Base-by-base conservation (phyloP, 2,888 invertebrate species). In the Acrobeloides nanus region DNA sequence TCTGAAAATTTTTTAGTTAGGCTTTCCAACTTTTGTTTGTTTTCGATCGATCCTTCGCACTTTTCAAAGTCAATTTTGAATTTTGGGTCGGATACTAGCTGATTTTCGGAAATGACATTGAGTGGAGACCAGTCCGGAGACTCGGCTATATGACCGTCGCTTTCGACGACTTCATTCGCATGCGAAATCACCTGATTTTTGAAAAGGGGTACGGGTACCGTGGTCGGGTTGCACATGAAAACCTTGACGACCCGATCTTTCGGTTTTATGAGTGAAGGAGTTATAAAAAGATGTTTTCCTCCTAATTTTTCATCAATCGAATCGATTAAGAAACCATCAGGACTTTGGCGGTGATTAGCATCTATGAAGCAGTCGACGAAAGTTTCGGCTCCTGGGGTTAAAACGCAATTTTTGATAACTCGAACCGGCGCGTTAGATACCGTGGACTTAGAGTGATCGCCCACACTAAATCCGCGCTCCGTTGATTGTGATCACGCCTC, bases 61-160 rank as follows among this genome's bases (percentile, higher is more conserved):
- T n/a, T n/a, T n/a, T n/a, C n/a, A n/a, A n/a, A n/a, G n/a, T n/a
- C n/a, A n/a, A n/a, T n/a, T n/a, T n/a, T n/a, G n/a, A n/a, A n/a
- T n/a, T n/a, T n/a, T n/a, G n/a, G n/a, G n/a, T n/a, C n/a, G n/a
- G n/a, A n/a, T n/a, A n/a, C n/a, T n/a, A n/a, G n/a, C n/a, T n/a
- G n/a, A n/a, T n/a, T n/a, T n/a, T n/a, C n/a, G n/a, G n/a, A n/a
- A n/a, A n/a, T n/a, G n/a, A n/a, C n/a, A n/a, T n/a, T n/a, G n/a
- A n/a, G n/a, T 35, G 44, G 1, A 48, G 51, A 20, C 53, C 45
- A 25, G 52, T 55, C 24, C 46, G 41, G 1, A 49, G 29, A 10
- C 15, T 29, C 29, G 12, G 10, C 10, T 15, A 29, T 10, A 12
- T 12, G 10, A 10, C 29, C 29, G 12, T 15, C 10, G 10, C 15